Evolutionary conservation across 2,888 invertebrate genomes (phyloP).

Genomic region (Lithophane ornitopus): DNA sequence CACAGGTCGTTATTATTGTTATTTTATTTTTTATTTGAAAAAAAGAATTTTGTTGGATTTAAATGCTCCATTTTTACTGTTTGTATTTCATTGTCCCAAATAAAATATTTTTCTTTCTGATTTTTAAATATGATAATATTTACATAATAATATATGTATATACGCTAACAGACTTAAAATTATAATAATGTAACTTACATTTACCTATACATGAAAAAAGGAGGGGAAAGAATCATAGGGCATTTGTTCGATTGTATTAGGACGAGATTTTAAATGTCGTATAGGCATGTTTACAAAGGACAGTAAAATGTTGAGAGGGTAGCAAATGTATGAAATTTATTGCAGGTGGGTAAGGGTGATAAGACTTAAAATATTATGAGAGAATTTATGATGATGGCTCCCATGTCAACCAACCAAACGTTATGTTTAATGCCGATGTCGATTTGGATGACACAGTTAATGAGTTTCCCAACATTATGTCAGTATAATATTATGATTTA

Average conservation of each 20-base stretch:
- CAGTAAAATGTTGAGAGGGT: slow-evolving; percentile 21
- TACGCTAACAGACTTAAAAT: no score
- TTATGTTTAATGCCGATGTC: background rate
- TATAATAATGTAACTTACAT: no score
- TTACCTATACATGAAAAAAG: no score
- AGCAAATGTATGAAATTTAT: slow-evolving; percentile 41
- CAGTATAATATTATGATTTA: no score
- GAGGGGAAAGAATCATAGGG: no score
- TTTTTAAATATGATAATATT: no score
- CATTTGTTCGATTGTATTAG: background rate
- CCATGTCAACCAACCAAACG: background rate
- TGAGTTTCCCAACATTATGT: background rate
- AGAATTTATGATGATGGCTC: slow-evolving; percentile 47
- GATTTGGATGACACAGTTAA: background rate
- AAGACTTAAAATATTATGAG: slow-evolving; percentile 16
- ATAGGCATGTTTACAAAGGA: slow-evolving; percentile 5
- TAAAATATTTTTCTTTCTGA: background rate
- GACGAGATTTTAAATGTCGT: background rate
- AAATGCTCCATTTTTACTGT: background rate
- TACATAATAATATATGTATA: no score
- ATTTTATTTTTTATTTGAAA: no score
- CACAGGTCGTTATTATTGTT: no score
- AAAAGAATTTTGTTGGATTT: background rate
- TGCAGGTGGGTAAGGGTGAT: slow-evolving; percentile 24
- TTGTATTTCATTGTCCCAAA: background rate